Base-by-base conservation (phyloP, 2,888 invertebrate genomes). In the Cerastis rubricosa region DNA sequence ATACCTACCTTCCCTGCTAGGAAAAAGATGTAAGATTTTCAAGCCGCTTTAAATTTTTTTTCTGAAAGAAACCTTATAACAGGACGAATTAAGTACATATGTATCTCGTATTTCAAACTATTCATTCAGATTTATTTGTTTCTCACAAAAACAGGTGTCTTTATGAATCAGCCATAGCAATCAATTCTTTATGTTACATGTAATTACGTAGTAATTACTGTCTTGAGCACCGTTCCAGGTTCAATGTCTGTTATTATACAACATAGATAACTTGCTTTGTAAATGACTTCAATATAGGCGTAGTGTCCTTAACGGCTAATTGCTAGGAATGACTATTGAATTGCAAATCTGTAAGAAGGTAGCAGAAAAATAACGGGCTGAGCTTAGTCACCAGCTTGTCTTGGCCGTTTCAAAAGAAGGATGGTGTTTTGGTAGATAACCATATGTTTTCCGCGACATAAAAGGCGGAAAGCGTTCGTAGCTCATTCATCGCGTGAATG, bases 131-230 rank as follows among this genome's bases (percentile, higher is more conserved):
- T 59, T 49, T 78, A 35, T 71, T 43, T 63, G 14, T 76, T 45
- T 81, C 51, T 51, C 68, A 77, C 71, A 71, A 68, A 75, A 67
- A 76, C 29, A 59, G 49, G 25, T 67, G 70, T 79, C 47, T 79
- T 22, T 43, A 45, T 74, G 73, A 85, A 74, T 78, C 78, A 65
- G 74, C 43, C 40, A 35, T 57, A 63, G 70, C 74, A 71, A 84
- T 83, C 67, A 84, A 78, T 78, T 78, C 43, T 72, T 65, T 66
- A 29, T 81, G 71, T 67, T 74, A 59, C 19, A 63, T 65, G 78
- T 85, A 85, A 85, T 82, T 85, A 82, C 73, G 25, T 35, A 17
- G 83, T 84, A 75, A 82, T 82, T 76, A 85, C 78, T 12, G 70
- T 57, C 75, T 81, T 70, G 67, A 14, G 40, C 59, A 17, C 64